Evolutionary conservation across 2,888 invertebrate genomes (phyloP).

Genomic region (Drosophila pseudotakahashii): DNA sequence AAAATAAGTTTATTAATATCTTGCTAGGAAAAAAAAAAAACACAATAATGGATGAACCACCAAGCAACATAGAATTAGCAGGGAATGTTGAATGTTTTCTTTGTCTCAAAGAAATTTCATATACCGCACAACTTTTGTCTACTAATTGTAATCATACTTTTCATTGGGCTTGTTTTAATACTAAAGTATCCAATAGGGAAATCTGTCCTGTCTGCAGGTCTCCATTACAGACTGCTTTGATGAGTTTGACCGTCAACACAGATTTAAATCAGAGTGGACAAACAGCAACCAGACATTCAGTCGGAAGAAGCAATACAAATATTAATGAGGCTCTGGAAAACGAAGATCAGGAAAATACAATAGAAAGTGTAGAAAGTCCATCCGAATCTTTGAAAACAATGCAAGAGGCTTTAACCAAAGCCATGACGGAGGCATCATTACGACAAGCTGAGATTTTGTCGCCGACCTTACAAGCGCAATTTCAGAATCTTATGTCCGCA

Average conservation of each 20-base stretch:
- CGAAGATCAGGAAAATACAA: too few relatives aligned
- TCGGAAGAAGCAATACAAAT: slow-evolving; percentile 1
- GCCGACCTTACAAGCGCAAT: slow-evolving; percentile 3
- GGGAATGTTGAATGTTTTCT: background rate
- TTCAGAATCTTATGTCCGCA: slow-evolving; percentile 1
- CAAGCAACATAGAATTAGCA: background rate
- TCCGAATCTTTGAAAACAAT: background rate
- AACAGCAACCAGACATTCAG: slow-evolving; percentile 1
- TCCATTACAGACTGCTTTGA: slow-evolving; percentile 7
- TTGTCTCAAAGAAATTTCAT: slow-evolving; percentile 4
- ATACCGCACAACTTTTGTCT: slow-evolving; percentile 5
- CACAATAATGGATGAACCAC: background rate
- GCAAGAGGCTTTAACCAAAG: slow-evolving; percentile 1
- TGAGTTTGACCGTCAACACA: slow-evolving; percentile 3
- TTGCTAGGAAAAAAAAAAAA: background rate
- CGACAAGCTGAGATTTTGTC: slow-evolving; percentile 2
- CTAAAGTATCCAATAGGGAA: slow-evolving; percentile 3
- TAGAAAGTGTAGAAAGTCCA: background rate
- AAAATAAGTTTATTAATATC: slow-evolving; percentile 1
- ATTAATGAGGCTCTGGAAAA: background rate
- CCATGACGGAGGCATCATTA: slow-evolving; percentile 1
- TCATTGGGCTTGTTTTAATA: slow-evolving; percentile 10
- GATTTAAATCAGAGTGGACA: slow-evolving; percentile 5
- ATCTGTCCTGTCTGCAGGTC: slow-evolving; percentile 1
- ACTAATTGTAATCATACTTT: slow-evolving; percentile 7